These are phyloP conservation scores for Margarornis squamiger DNA, from an alignment of 2,797 vertebrate species.

Conservation along the genomic window DNA sequence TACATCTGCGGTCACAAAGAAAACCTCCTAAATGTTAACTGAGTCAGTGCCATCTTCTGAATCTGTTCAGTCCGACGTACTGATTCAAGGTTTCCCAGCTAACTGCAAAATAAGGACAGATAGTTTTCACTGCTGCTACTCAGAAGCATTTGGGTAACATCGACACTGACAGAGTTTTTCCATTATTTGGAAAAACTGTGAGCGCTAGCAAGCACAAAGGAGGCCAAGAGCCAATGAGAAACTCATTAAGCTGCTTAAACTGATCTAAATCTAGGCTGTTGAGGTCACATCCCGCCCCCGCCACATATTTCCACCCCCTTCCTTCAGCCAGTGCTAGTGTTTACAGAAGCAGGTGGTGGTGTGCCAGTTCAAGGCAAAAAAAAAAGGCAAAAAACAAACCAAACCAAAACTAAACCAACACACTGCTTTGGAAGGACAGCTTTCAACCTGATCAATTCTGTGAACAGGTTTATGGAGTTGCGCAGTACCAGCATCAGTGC, in stretches of 20 bases:
- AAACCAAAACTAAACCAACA: not conserved
- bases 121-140: not conserved
- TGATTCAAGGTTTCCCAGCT: not conserved
- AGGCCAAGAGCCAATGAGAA: constrained; percentile 69
- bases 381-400: not conserved
- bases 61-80: not conserved
- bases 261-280: constrained; percentile 67
- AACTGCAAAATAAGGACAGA: not conserved
- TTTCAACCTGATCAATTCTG: not conserved
- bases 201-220: constrained; percentile 46
- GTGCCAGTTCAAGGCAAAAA: not conserved
- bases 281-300: constrained; percentile 62
- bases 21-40: constrained; percentile 45
- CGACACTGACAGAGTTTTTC: constrained; percentile 7
- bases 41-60: not conserved
- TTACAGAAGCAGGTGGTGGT: constrained; percentile 38
- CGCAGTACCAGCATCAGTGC: not conserved
- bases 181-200: constrained; percentile 45
- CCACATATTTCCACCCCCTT: constrained; percentile 45
- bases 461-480: not conserved
- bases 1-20: constrained; percentile 50
- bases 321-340: not conserved
- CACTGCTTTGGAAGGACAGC: not conserved
- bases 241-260: constrained; percentile 70
- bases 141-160: not conserved